Base-by-base conservation (phyloP, 2,888 invertebrate genomes). In the Drosophila phalerata region DNA sequence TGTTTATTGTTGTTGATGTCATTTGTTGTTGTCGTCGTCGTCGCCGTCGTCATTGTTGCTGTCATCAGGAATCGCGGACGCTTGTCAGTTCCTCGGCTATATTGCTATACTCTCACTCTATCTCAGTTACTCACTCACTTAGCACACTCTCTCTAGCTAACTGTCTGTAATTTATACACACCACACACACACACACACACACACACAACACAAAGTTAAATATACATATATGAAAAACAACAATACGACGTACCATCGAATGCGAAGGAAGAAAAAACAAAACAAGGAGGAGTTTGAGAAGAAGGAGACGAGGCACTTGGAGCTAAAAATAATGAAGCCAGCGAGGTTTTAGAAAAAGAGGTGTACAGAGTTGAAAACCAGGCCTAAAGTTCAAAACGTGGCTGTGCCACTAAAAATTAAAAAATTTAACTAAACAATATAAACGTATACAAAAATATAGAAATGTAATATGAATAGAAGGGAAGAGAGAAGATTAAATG, bases 321-420 rank as follows among this genome's bases (percentile, higher is more conserved):
- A 42, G 28, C 28, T 6, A n/a, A n/a, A 0, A 60, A 30, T 2
- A 22, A 25, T 38, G 37, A 58, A 75, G 64, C 55, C 43, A 48
- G 63, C 42, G 30, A 56, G 37, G 32, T 32, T 30, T 22, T 32
- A 13, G 37, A 5, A 37, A 53, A 25, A 10, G 1, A 42, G 40
- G 19, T 19, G n/a, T 22, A 49, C 22, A 42, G 19, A 53, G 69
- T 52, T 51, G 73, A 47, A 77, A 74, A 70, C 67, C 76, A 86
- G 85, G 88, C 88, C 85, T 83, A 75, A 81, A 85, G 88, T 88
- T 86, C 88, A 88, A 85, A 85, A 77, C 53, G 85, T 89, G 85
- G 85, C 85, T 85, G 87, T 81, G 85, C 85, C 85, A 87, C 85
- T 52, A 5, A 42, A 13, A 66, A 66, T 49, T n/a, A 30, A 65